Conservation (phyloP, 35 echinoderm and acorn worm species). For the Chiridota heheva region DNA sequence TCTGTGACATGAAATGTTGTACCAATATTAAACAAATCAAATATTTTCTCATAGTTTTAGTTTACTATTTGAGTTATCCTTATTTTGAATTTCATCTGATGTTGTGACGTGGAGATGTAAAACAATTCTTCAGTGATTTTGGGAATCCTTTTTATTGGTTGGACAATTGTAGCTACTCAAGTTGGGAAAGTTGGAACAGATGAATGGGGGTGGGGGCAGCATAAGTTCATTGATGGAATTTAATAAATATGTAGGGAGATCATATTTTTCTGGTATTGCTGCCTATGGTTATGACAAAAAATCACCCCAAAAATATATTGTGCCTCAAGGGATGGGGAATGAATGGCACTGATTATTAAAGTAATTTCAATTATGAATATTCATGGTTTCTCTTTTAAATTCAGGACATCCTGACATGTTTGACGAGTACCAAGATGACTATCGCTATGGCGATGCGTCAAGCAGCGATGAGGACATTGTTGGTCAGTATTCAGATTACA, state of each 20-base stretch:
- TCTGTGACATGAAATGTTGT: too few species aligned
- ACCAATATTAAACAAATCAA: too few species aligned
- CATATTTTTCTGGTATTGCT: not conserved
- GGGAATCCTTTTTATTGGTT: too few species aligned
- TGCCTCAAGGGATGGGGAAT: not conserved
- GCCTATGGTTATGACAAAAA: not conserved
- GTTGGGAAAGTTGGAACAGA: too few species aligned
- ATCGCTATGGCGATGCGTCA: slow-evolving; percentile 65
- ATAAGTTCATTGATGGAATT: not conserved
- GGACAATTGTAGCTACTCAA: too few species aligned
- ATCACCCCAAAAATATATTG: not conserved
- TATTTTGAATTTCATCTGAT: too few species aligned
- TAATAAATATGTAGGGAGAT: not conserved
- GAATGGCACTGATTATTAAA: not conserved
- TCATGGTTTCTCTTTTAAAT: not conserved
- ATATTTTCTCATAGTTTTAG: too few species aligned
- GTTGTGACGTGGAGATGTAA: too few species aligned
- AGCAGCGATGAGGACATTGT: slow-evolving; percentile 64
- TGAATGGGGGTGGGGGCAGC: too few species aligned
- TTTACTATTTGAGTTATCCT: too few species aligned
- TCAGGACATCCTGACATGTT: slow-evolving; percentile 77
- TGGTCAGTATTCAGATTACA: slow-evolving; percentile 25
- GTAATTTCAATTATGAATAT: not conserved
- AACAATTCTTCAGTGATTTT: too few species aligned
- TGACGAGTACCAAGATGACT: slow-evolving; percentile 78